These are phyloP conservation scores for Meloidogyne hapla DNA, from an alignment of 1,140 invertebrate species.

Conservation along the genomic window DNA sequence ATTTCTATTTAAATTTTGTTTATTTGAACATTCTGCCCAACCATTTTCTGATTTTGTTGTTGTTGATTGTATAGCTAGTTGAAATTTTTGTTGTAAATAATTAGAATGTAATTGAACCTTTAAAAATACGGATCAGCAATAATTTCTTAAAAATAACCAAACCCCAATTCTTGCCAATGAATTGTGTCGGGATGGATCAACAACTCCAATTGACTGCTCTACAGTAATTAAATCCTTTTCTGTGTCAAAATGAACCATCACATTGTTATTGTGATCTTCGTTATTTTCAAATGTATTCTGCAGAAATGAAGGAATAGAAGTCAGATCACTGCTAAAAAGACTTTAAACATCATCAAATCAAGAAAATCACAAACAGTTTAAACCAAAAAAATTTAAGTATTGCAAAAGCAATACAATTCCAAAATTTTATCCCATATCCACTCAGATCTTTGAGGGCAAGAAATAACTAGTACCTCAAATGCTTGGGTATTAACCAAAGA, in stretches of 20 bases:
- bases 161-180: constrained; percentile 4
- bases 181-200: not conserved
- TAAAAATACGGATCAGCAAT: not conserved
- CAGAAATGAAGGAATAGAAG: not conserved
- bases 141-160: not conserved
- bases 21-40: constrained; percentile 26
- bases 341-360: no score
- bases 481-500: no score
- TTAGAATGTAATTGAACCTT: constrained; percentile 28
- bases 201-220: not conserved
- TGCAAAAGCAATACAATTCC: no score
- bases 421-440: no score
- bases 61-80: constrained; percentile 20
- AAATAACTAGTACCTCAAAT: no score
- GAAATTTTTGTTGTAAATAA: constrained; percentile 38
- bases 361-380: no score
- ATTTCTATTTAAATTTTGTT: constrained; percentile 20
- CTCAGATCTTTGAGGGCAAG: no score
- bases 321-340: not conserved
- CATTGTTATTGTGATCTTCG: not conserved
- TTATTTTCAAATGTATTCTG: not conserved
- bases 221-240: constrained; percentile 6
- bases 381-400: no score
- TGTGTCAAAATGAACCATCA: not conserved
- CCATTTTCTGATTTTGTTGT: not conserved